Conservation (phyloP, 1,140 invertebrate genomes). For the Teleogryllus occipitalis region DNA sequence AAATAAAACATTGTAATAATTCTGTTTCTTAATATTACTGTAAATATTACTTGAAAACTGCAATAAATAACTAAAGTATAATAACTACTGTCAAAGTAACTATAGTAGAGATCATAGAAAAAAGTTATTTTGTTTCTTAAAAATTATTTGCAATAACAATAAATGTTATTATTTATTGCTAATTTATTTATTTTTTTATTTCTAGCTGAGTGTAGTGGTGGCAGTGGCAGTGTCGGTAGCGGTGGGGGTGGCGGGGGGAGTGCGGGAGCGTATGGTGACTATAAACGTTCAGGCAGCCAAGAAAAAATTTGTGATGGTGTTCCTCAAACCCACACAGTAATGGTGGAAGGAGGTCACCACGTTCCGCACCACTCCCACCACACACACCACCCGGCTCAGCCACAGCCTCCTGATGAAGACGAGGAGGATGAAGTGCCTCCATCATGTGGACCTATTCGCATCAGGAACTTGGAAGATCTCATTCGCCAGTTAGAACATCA, state of each 20-base stretch:
- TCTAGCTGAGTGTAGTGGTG: slow-evolving; percentile 27
- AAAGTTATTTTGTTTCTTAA: too few species aligned
- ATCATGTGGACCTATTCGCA: slow-evolving; percentile 55
- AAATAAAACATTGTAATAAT: too few species aligned
- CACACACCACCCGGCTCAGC: slow-evolving; percentile 59
- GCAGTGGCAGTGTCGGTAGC: slow-evolving; percentile 18
- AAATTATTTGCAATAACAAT: too few species aligned
- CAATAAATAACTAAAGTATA: too few species aligned
- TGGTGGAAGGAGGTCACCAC: slow-evolving; percentile 28
- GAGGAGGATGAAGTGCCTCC: slow-evolving; percentile 58
- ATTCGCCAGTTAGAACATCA: slow-evolving; percentile 80
- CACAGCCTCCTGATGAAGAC: slow-evolving; percentile 65
- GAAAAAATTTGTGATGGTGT: slow-evolving; percentile 58
- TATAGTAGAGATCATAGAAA: too few species aligned
- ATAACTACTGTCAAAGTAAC: too few species aligned
- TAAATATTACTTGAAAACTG: too few species aligned
- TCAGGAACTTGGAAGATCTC: slow-evolving; percentile 83
- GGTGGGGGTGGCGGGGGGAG: slow-evolving; percentile 24
- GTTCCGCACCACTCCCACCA: slow-evolving; percentile 42
- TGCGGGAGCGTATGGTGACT: slow-evolving; percentile 44
- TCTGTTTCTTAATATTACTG: too few species aligned
- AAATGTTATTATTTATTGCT: too few species aligned
- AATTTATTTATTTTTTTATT: background rate
- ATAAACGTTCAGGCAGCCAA: slow-evolving; percentile 49
- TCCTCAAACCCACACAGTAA: slow-evolving; percentile 36